Evolutionary conservation across 2,113 vertebrate genomes (phyloP), one percentile per base, ranked within the genome.

Genomic region (Amphilophus citrinellus): DNA sequence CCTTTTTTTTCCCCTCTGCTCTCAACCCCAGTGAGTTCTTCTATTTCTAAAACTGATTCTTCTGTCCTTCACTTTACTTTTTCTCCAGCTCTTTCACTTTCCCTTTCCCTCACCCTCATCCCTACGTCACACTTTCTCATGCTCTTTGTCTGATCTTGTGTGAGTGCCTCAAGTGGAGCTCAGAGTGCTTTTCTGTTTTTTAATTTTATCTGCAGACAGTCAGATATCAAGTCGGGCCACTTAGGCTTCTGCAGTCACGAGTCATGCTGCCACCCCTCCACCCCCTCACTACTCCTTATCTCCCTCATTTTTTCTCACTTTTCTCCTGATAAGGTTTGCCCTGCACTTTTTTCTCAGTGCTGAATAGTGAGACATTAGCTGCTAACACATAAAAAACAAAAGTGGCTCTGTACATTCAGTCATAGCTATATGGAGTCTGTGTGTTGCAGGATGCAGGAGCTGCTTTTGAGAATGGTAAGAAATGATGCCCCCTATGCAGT

Each of bases 81-180:
- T 73, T 17, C 79, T 77, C 56, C 8, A 27, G 24, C 44, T 76
- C 15, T 32, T 30, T 30, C 30, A 2, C 30, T 30, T 30, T 30
- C 30, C 30, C 30, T 30, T 32, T 15, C 57, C 63, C 24, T 27
- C 77, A 59, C 32, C 50, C 57, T 83, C 63, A 62, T 66, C 63
- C 22, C 77, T 20, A 4, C 8, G 1, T 76, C 62, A 73, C 15
- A 61, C 37, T 87, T 82, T 89, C 84, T 61, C 58, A 30, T 35
- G 13, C 62, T 88, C 75, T 78, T 57, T 85, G 80, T 89, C 88
- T 91, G 85, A 93, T 90, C 91, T 87, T 76, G 47, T 75, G 60
- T 0, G 10, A 87, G 35, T 58, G 65, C 85, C 62, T 47, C 39
- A n/a, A 80, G 77, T 79, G 81, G 32, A 14, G 60, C 78, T 85